Evolutionary conservation across 2,888 invertebrate genomes (phyloP).

Genomic region (Trachelus iudaicus): DNA sequence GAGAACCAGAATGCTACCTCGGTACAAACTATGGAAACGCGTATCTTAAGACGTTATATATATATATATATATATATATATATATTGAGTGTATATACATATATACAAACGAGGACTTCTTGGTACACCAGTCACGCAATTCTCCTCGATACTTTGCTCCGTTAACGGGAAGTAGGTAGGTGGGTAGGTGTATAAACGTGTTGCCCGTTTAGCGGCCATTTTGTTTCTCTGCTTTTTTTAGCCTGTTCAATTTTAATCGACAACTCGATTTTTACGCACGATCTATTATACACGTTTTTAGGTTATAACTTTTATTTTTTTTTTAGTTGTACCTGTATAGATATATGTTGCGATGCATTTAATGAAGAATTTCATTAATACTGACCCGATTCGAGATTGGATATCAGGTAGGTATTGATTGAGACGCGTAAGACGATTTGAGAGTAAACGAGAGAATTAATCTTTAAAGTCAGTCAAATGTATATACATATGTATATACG

Average conservation of each 20-base stretch:
- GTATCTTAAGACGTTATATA: neutral
- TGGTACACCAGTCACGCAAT: neutral
- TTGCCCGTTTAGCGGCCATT: neutral
- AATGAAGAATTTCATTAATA: no score
- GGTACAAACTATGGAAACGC: neutral
- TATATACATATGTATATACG: no score
- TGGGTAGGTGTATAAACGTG: neutral
- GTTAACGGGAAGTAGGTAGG: neutral
- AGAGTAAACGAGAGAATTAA: no score
- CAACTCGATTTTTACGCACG: neutral
- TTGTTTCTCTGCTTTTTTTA: neutral
- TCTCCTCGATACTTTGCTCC: neutral
- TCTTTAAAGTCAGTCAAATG: neutral
- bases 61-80: no score
- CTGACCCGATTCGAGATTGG: no score
- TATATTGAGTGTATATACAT: no score
- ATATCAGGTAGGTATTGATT: no score
- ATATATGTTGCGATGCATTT: neutral
- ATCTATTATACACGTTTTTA: neutral
- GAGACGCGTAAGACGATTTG: no score
- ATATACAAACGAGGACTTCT: neutral
- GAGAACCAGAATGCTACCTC: neutral
- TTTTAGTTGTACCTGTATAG: neutral
- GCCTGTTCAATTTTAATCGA: neutral
- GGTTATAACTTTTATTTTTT: no score